These are phyloP conservation scores for Pseudocheirus occidentalis DNA, from an alignment of 2,797 vertebrate genomes.

Conservation along the genomic window DNA sequence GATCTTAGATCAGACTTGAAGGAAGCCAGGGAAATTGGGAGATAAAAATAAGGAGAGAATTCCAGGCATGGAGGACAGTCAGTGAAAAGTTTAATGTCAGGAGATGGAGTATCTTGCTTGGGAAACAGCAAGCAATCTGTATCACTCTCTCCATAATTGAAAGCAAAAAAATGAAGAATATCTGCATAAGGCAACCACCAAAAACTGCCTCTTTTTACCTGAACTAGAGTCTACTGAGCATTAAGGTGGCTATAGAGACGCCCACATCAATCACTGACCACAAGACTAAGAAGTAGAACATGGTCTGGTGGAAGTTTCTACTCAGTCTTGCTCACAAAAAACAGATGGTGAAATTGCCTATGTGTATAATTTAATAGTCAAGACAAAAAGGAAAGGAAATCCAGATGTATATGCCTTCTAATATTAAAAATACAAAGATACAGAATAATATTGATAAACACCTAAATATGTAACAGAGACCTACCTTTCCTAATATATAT, in stretches of 20 bases:
- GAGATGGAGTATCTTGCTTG: background rate
- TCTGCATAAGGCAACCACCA: conserved; percentile 79
- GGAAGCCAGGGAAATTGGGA: background rate
- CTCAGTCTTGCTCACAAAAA: conserved; percentile 63
- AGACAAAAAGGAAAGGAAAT: conserved; percentile 65
- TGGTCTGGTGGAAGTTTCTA: conserved; percentile 62
- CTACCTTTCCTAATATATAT: background rate
- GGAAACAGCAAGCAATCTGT: background rate
- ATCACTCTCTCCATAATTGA: conserved; percentile 78
- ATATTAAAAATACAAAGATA: background rate
- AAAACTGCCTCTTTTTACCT: conserved; percentile 60
- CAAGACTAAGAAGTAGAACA: conserved; percentile 68
- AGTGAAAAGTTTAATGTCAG: background rate
- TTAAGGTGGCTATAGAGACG: conserved; percentile 81
- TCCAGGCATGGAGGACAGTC: background rate
- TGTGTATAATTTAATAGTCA: conserved; percentile 49
- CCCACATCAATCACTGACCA: conserved; percentile 78
- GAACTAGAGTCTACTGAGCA: conserved; percentile 76
- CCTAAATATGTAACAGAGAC: background rate
- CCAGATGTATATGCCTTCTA: conserved; percentile 48
- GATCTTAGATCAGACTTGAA: background rate
- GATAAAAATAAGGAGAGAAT: background rate
- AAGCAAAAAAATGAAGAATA: conserved; percentile 83
- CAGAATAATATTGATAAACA: background rate
- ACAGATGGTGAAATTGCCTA: conserved; percentile 57